Conservation (phyloP, 2,888 invertebrate species). For the Hydrotaea cyrtoneurina region DNA sequence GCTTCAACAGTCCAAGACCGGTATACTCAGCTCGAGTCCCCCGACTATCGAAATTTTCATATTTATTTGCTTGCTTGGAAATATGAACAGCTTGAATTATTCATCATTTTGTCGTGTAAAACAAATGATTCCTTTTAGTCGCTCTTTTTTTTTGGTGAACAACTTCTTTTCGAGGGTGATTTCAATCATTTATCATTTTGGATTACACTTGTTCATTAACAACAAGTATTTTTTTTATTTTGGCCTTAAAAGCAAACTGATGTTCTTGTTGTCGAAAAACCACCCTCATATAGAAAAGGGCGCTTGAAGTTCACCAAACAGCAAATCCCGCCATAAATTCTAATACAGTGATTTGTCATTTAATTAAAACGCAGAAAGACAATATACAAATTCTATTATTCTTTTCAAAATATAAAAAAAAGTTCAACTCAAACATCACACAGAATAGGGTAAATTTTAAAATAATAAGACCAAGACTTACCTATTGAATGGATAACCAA, state of each 20-base stretch:
- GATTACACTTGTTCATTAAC: slow-evolving; percentile 43
- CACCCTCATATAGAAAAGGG: slow-evolving; percentile 18
- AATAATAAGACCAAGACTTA: slow-evolving; percentile 81
- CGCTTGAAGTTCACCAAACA: too few species aligned
- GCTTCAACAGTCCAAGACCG: too few species aligned
- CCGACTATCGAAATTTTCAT: too few species aligned
- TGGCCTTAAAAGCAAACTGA: slow-evolving; percentile 46
- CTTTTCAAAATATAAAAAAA: background rate
- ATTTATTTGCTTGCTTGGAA: background rate
- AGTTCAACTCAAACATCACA: too few species aligned
- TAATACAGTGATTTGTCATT: slow-evolving; percentile 32
- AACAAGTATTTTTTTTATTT: slow-evolving; percentile 32
- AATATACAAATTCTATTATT: slow-evolving; percentile 4
- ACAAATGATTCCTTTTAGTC: slow-evolving; percentile 7
- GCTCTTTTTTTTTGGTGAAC: too few species aligned
- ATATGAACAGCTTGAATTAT: background rate
- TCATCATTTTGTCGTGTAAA: background rate
- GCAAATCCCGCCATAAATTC: background rate
- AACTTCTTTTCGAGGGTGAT: slow-evolving; percentile 26
- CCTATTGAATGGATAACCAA: slow-evolving; percentile 97
- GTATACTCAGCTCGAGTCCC: too few species aligned
- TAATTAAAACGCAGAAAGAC: slow-evolving; percentile 5
- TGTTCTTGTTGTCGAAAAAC: slow-evolving; percentile 15
- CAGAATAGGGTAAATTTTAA: too few species aligned
- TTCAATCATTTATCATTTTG: slow-evolving; percentile 43